phyloP scores from a whole-genome alignment of 2,113 vertebrate species.

The Laterallus jamaicensis region DNA sequence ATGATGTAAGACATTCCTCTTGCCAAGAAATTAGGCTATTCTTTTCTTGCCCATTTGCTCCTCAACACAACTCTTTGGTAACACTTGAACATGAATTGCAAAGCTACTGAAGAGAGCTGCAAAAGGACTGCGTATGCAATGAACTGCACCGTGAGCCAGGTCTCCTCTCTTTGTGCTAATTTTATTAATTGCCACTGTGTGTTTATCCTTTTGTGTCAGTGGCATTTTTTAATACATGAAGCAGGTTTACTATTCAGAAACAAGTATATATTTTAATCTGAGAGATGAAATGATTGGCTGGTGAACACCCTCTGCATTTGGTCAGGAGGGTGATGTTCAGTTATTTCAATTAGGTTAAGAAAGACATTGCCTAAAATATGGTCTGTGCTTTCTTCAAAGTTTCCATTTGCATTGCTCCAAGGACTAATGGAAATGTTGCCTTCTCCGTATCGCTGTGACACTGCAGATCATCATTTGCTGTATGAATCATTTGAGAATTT shows the following conservation, averaged over 20 bases:
- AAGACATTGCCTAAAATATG: neutral
- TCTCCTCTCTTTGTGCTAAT: neutral
- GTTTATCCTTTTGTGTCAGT: neutral
- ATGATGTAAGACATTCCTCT: neutral
- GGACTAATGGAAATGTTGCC: neutral
- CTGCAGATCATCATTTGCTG: neutral
- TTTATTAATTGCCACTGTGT: neutral
- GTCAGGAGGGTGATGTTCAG: neutral
- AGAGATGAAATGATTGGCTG: neutral
- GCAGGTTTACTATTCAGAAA: neutral
- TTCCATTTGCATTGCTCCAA: neutral
- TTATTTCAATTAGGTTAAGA: neutral
- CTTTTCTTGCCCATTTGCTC: neutral
- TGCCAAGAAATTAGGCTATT: neutral
- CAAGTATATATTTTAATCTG: neutral
- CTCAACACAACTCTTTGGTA: neutral
- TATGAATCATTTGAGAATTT: neutral
- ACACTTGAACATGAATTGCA: neutral
- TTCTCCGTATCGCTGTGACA: neutral
- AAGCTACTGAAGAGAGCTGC: neutral
- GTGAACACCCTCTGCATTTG: neutral
- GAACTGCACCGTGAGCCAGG: neutral
- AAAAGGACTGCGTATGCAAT: neutral
- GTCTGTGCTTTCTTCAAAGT: neutral
- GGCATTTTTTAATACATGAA: neutral